These are phyloP conservation scores for Chascanopsetta lugubris DNA, from an alignment of 2,113 vertebrate genomes.

Conservation along the genomic window DNA sequence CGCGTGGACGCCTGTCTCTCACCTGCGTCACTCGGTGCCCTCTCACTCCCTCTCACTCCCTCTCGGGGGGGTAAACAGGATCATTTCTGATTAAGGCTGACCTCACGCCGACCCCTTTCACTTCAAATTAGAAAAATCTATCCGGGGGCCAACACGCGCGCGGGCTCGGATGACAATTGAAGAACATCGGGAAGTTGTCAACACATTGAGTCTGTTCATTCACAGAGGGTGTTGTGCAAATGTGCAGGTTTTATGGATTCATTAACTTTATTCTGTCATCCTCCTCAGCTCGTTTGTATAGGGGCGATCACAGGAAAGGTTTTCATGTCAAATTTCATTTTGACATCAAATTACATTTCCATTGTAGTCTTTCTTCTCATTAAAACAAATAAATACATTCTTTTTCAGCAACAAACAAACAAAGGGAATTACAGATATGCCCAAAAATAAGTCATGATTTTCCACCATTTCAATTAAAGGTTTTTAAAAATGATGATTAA, in stretches of 20 bases:
- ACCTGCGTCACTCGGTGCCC: conserved; percentile 88
- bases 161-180: neutral
- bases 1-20: conserved; percentile 75
- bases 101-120: conserved; percentile 55
- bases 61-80: conserved; percentile 57
- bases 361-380: too few species aligned
- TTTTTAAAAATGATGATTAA: too few species aligned
- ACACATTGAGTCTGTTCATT: neutral
- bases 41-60: conserved; percentile 73
- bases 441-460: too few species aligned
- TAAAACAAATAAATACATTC: too few species aligned
- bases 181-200: neutral
- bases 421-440: too few species aligned
- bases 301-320: neutral
- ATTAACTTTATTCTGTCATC: neutral
- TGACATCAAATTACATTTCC: too few species aligned
- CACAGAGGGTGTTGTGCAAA: neutral
- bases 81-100: conserved; percentile 57
- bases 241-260: neutral
- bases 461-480: too few species aligned
- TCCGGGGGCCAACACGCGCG: conserved; percentile 2
- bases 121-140: conserved; percentile 3
- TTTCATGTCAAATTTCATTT: too few species aligned
- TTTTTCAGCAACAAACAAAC: too few species aligned
- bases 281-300: neutral